Percentiles rank a stretch among this genome's conserved stretches.
Conservation (phyloP, 2,888 invertebrate species). For the Ceriagrion tenellum region DNA sequence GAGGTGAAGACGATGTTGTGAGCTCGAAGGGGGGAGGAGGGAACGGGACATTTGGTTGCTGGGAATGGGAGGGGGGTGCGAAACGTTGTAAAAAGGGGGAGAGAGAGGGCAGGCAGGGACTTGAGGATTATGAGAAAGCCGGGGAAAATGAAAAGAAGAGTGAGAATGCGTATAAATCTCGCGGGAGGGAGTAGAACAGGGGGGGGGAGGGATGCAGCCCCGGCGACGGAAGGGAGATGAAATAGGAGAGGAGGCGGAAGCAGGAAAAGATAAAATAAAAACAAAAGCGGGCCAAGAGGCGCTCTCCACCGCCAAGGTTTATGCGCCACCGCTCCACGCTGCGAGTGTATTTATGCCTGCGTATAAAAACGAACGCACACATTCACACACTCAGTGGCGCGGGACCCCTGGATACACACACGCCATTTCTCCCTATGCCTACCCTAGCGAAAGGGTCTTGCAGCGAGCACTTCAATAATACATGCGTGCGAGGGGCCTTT, state of each 20-base stretch:
- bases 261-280: constrained; percentile 25
- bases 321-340: neutral
- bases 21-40: neutral
- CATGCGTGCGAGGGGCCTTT: neutral
- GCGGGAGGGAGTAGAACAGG: neutral
- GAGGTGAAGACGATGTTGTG: neutral
- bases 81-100: neutral
- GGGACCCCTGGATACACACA: neutral
- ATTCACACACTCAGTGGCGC: neutral
- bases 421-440: neutral
- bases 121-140: constrained; percentile 23
- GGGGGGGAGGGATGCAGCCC: neutral
- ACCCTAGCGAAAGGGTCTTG: too few relatives aligned
- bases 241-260: constrained; percentile 2
- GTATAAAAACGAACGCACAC: neutral
- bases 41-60: neutral
- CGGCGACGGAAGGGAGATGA: constrained; percentile 1
- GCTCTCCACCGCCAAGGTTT: neutral
- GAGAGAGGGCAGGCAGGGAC: neutral
- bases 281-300: constrained; percentile 17
- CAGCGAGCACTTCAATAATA: neutral
- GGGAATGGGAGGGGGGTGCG: neutral
- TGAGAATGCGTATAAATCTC: neutral
- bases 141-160: constrained; percentile 30
- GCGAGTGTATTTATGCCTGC: constrained; percentile 16